Conservation (phyloP, 2,888 invertebrate species). For the Protodeltote pygarga region DNA sequence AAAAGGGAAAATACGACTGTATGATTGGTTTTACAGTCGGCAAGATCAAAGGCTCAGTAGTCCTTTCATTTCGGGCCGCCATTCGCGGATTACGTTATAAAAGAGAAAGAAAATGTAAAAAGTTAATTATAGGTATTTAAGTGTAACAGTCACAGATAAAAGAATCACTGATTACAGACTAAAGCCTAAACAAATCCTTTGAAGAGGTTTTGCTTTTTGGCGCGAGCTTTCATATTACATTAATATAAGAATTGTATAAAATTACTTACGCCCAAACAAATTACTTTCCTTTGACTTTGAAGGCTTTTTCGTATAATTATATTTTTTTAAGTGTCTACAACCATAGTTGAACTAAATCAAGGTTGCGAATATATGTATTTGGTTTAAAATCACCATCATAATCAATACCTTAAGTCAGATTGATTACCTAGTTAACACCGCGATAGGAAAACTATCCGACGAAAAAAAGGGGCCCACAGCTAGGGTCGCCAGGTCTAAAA, state of each 20-base stretch:
- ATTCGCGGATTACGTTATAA: slow-evolving; percentile 65
- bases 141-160: slow-evolving; percentile 55
- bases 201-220: slow-evolving; percentile 44
- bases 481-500: too few species aligned
- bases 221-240: slow-evolving; percentile 36
- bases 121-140: slow-evolving; percentile 62
- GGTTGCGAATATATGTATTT: too few species aligned
- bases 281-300: slow-evolving; percentile 33
- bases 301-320: slow-evolving; percentile 11
- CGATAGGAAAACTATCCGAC: too few species aligned
- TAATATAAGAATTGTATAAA: slow-evolving; percentile 37
- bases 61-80: slow-evolving; percentile 63
- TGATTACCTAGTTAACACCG: too few species aligned
- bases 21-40: slow-evolving; percentile 67
- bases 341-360: too few species aligned
- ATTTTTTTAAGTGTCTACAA: too few species aligned
- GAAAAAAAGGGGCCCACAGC: too few species aligned
- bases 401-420: too few species aligned
- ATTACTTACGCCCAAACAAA: slow-evolving; percentile 44
- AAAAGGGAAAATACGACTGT: slow-evolving; percentile 63
- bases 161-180: slow-evolving; percentile 47
- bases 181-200: slow-evolving; percentile 47
- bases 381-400: too few species aligned
- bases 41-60: slow-evolving; percentile 63
- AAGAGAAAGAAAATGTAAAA: slow-evolving; percentile 58